Evolutionary conservation across 2,888 invertebrate species (phyloP).

Genomic region (Apotomis betuletana): DNA sequence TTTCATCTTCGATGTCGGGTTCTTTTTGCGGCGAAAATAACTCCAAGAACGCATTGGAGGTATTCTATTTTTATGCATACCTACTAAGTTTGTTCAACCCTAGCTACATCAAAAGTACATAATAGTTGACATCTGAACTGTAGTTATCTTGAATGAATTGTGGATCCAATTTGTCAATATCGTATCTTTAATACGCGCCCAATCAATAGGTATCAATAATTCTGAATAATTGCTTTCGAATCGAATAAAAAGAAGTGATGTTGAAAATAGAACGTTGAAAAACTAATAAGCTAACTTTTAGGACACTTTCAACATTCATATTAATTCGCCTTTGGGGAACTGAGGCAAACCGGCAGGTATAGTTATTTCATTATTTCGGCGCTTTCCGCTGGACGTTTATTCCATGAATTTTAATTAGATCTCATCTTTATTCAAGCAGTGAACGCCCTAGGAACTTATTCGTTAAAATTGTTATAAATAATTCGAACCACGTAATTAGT

Average conservation of each 20-base stretch:
- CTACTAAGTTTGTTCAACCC: slow-evolving; percentile 41
- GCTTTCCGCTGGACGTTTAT: slow-evolving; percentile 29
- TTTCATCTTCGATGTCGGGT: slow-evolving; percentile 27
- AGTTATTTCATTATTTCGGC: slow-evolving; percentile 37
- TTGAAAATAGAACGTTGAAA: not conserved
- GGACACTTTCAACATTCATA: slow-evolving; percentile 1
- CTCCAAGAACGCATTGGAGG: slow-evolving; percentile 19
- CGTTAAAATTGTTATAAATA: slow-evolving; percentile 9
- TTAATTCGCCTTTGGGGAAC: slow-evolving; percentile 8
- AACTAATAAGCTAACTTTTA: not conserved
- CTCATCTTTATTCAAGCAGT: slow-evolving; percentile 44
- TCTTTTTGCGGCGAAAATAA: slow-evolving; percentile 40
- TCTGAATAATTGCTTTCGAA: not conserved
- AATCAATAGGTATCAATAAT: not conserved
- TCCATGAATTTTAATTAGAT: slow-evolving; percentile 43
- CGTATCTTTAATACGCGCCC: slow-evolving; percentile 20
- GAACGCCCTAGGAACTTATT: slow-evolving; percentile 2
- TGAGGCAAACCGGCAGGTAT: slow-evolving; percentile 12
- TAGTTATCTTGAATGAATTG: slow-evolving; percentile 20
- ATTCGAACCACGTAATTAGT: slow-evolving; percentile 3
- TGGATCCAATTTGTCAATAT: slow-evolving; percentile 30
- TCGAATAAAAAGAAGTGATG: not conserved
- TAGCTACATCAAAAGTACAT: slow-evolving; percentile 29
- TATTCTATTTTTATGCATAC: slow-evolving; percentile 26
- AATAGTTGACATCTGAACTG: slow-evolving; percentile 35